Evolutionary conservation across 2,113 vertebrate genomes (phyloP).

Genomic region (Holacanthus passer): DNA sequence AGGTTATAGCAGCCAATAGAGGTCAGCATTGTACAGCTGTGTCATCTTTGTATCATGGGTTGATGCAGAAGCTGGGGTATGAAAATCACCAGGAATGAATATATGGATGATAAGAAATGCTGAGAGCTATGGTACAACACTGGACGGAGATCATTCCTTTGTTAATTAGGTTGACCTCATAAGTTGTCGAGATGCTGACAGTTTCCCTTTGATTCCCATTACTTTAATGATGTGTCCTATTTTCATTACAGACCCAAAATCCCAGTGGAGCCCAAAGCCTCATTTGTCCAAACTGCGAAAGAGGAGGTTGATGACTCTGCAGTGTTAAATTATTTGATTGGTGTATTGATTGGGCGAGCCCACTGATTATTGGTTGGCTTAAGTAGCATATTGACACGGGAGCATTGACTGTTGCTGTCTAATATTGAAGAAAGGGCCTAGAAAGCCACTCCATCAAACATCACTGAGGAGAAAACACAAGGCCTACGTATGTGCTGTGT

Average conservation of each 20-base stretch:
- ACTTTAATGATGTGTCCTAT: slow-evolving; percentile 46
- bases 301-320: slow-evolving; percentile 58
- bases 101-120: background rate
- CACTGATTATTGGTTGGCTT: slow-evolving; percentile 55
- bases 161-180: slow-evolving; percentile 15
- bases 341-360: slow-evolving; percentile 67
- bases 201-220: slow-evolving; percentile 46
- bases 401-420: slow-evolving; percentile 47
- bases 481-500: slow-evolving; percentile 11
- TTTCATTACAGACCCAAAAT: slow-evolving; percentile 51
- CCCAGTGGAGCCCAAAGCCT: slow-evolving; percentile 50
- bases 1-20: slow-evolving; percentile 67
- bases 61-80: background rate
- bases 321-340: slow-evolving; percentile 70
- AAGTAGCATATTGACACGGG: slow-evolving; percentile 49
- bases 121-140: background rate
- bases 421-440: slow-evolving; percentile 26
- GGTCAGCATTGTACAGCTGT: slow-evolving; percentile 72
- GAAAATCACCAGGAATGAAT: background rate
- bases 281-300: slow-evolving; percentile 59
- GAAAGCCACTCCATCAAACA: slow-evolving; percentile 38
- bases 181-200: slow-evolving; percentile 32
- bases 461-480: slow-evolving; percentile 14
- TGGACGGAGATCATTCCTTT: slow-evolving; percentile 4
- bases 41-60: background rate